Percentiles rank a stretch among this genome's conserved stretches.
phyloP scores from a whole-genome alignment of 2,113 vertebrate species.

The Bagarius yarrelli region DNA sequence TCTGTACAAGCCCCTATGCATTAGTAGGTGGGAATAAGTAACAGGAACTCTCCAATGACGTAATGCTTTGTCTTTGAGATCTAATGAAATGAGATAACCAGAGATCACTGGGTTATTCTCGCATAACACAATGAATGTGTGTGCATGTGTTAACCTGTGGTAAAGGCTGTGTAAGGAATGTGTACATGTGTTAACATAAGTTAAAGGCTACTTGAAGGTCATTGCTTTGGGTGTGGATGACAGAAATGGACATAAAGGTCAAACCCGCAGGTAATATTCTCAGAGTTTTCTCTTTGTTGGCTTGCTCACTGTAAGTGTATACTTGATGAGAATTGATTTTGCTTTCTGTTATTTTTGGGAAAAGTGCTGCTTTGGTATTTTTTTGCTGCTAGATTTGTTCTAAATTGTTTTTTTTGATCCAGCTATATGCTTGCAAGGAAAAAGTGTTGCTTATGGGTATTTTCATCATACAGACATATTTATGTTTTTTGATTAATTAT shows the following conservation, averaged over 20 bases:
- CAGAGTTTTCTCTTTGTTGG: neutral
- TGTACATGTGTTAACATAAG: neutral
- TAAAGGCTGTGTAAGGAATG: too few species aligned
- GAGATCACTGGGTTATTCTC: slow-evolving; percentile 36
- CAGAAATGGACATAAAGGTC: slow-evolving; percentile 45
- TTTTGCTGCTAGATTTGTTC: neutral
- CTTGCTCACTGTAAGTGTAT: neutral
- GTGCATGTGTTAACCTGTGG: neutral
- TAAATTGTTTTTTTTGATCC: neutral
- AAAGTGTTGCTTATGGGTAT: neutral
- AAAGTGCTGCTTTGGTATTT: neutral
- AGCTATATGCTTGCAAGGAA: neutral
- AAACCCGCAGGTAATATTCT: slow-evolving; percentile 51
- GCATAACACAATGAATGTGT: neutral
- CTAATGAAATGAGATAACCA: slow-evolving; percentile 4
- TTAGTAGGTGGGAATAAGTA: slow-evolving; percentile 36
- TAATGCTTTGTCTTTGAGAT: slow-evolving; percentile 24
- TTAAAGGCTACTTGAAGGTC: slow-evolving; percentile 11
- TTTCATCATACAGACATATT: neutral
- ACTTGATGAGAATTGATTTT: neutral
- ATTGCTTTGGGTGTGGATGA: slow-evolving; percentile 8
- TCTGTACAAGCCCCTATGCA: neutral
- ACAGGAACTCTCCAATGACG: slow-evolving; percentile 38
- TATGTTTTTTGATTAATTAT: neutral
- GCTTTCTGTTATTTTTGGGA: neutral